These are phyloP conservation scores for Siphamia tubifer DNA, from an alignment of 2,113 vertebrate genomes.

Conservation along the genomic window DNA sequence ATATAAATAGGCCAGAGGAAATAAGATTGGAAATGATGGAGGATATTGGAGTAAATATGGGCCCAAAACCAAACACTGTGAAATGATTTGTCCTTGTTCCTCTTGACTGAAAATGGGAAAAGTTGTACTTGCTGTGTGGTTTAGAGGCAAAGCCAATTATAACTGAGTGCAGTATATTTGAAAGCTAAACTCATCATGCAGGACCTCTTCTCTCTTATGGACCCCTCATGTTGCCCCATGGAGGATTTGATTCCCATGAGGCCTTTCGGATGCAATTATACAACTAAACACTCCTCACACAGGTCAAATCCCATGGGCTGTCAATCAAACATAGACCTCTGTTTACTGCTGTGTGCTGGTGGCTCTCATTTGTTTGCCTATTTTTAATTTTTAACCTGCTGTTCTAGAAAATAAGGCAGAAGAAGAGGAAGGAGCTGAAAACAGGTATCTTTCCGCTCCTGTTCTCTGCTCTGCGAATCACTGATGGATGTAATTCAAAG, in stretches of 20 bases:
- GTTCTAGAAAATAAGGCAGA: slow-evolving; percentile 1
- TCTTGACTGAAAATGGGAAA: slow-evolving; percentile 2
- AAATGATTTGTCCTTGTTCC: neutral
- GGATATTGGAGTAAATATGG: slow-evolving; percentile 7
- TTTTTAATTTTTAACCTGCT: slow-evolving; percentile 55
- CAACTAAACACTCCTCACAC: slow-evolving; percentile 22
- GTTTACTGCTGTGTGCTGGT: slow-evolving; percentile 19
- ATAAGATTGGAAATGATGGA: too few species aligned
- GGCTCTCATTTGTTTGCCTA: slow-evolving; percentile 62
- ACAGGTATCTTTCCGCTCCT: slow-evolving; percentile 35
- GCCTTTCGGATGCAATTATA: slow-evolving; percentile 59
- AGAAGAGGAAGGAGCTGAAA: slow-evolving; percentile 34
- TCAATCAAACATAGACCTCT: slow-evolving; percentile 46
- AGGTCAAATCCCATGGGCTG: slow-evolving; percentile 37
- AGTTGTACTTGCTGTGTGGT: neutral
- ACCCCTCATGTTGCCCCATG: slow-evolving; percentile 1
- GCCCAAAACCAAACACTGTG: slow-evolving; percentile 2
- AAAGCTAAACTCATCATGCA: slow-evolving; percentile 15
- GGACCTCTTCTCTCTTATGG: slow-evolving; percentile 1
- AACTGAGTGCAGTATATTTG: slow-evolving; percentile 12
- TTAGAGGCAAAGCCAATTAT: slow-evolving; percentile 33
- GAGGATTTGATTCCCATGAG: slow-evolving; percentile 42
- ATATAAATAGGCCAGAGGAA: too few species aligned
- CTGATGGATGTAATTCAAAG: slow-evolving; percentile 69
- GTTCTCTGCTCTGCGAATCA: slow-evolving; percentile 44